Percentiles rank a stretch among this genome's conserved stretches.
Evolutionary conservation across 1,140 invertebrate species (phyloP).

Genomic region (Ostrea edulis): DNA sequence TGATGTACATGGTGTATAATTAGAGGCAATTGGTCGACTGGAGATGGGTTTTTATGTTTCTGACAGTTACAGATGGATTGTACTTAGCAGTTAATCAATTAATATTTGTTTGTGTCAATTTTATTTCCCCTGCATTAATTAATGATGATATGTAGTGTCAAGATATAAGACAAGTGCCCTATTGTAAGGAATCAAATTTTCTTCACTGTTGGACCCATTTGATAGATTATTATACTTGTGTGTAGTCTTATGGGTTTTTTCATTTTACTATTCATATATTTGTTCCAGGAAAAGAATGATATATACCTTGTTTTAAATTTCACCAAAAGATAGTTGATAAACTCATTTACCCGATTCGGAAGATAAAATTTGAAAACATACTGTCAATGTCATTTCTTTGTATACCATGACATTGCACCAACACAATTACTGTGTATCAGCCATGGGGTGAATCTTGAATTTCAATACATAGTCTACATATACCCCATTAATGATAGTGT

Average conservation of each 20-base stretch:
- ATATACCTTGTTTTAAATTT: neutral
- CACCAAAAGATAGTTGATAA: neutral
- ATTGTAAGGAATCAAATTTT: neutral
- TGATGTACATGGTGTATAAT: conserved; percentile 4
- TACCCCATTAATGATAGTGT: too few relatives aligned
- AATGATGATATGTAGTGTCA: neutral
- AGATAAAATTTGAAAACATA: neutral
- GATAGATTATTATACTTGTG: neutral
- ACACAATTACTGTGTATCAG: neutral
- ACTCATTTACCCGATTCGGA: neutral
- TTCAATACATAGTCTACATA: too few relatives aligned
- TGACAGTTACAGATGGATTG: conserved; percentile 15
- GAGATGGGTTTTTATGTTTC: neutral
- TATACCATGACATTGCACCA: conserved; percentile 18
- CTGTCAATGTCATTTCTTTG: conserved; percentile 16
- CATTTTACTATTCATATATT: too few relatives aligned
- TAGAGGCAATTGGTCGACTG: conserved; percentile 25
- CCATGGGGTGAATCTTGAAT: neutral
- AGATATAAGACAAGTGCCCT: neutral
- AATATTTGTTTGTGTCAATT: conserved; percentile 29
- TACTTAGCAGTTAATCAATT: conserved; percentile 12
- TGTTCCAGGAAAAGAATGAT: too few relatives aligned
- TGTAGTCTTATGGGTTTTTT: too few relatives aligned
- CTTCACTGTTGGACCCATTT: neutral
- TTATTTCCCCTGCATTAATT: conserved; percentile 30